Conservation (phyloP, 2,888 invertebrate species). For the Dynastes tityus region DNA sequence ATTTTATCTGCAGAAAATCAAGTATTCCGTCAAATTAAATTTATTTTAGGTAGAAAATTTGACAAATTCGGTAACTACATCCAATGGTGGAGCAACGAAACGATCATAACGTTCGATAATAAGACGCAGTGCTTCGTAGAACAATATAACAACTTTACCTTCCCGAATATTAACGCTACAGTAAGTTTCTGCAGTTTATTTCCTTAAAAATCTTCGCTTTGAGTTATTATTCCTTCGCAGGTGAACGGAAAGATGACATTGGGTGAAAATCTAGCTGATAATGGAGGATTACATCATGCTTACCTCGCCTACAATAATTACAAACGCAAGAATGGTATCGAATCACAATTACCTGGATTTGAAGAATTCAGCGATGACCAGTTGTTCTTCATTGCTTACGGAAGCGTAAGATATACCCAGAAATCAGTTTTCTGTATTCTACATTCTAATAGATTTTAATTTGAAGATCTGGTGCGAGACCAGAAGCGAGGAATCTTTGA, state of each 20-base stretch:
- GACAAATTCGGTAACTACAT: slow-evolving; percentile 88
- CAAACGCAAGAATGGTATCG: slow-evolving; percentile 74
- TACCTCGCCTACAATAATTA: slow-evolving; percentile 79
- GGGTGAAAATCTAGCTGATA: slow-evolving; percentile 89
- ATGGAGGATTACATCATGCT: slow-evolving; percentile 86
- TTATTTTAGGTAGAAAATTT: slow-evolving; percentile 81
- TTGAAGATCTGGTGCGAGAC: slow-evolving; percentile 89
- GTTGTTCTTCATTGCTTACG: slow-evolving; percentile 86
- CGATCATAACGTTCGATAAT: slow-evolving; percentile 82
- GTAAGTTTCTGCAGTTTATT: slow-evolving; percentile 65
- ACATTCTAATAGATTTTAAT: slow-evolving; percentile 38
- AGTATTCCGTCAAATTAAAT: not conserved
- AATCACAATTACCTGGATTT: slow-evolving; percentile 82
- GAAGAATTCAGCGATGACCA: slow-evolving; percentile 81
- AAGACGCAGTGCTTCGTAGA: slow-evolving; percentile 88
- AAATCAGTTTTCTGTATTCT: not conserved
- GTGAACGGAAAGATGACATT: slow-evolving; percentile 83
- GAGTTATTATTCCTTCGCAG: slow-evolving; percentile 66
- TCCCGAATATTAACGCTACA: slow-evolving; percentile 77
- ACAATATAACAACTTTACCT: slow-evolving; percentile 83
- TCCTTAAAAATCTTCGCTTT: not conserved
- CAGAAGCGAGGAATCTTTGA: slow-evolving; percentile 76
- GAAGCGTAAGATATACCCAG: slow-evolving; percentile 76
- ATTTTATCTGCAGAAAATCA: not conserved
- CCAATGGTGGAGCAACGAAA: slow-evolving; percentile 92